These are phyloP conservation scores for human DNA, from an alignment of 2,113 vertebrate species.

Conservation along the genomic window DNA sequence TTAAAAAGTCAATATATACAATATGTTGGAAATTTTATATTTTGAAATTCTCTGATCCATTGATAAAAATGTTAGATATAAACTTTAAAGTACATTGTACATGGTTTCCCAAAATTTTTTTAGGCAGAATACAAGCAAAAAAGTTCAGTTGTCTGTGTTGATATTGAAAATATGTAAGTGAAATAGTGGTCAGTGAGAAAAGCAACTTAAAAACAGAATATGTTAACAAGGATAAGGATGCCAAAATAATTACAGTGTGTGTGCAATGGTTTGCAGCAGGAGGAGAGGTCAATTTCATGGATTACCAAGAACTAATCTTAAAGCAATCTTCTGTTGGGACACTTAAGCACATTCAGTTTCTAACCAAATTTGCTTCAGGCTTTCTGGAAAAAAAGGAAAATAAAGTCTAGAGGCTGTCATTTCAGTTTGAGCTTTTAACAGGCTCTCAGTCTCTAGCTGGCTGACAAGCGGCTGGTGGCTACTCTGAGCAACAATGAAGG, in stretches of 20 bases:
- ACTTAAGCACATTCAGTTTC: neutral
- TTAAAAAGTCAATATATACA: neutral
- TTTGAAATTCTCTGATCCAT: neutral
- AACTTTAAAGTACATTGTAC: neutral
- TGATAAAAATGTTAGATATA: neutral
- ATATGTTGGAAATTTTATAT: neutral
- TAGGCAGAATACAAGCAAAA: neutral
- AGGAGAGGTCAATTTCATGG: neutral
- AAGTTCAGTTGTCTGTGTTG: neutral
- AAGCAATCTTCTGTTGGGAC: neutral
- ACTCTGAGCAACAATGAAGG: neutral
- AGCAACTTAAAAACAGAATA: neutral
- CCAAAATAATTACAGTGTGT: neutral
- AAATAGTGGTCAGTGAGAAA: neutral
- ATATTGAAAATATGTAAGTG: neutral
- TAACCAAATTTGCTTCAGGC: neutral
- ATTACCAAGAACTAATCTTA: slow-evolving; percentile 2
- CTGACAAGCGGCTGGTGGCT: neutral
- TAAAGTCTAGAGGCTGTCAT: neutral
- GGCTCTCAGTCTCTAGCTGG: neutral
- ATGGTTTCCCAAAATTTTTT: neutral
- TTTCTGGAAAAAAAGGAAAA: neutral
- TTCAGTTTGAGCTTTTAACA: neutral
- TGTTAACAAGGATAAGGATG: neutral
- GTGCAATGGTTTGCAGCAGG: neutral